Percentiles rank a stretch among this genome's conserved stretches.
phyloP scores from a whole-genome alignment of 2,888 invertebrate genomes.

The Asteroscopus sphinx region DNA sequence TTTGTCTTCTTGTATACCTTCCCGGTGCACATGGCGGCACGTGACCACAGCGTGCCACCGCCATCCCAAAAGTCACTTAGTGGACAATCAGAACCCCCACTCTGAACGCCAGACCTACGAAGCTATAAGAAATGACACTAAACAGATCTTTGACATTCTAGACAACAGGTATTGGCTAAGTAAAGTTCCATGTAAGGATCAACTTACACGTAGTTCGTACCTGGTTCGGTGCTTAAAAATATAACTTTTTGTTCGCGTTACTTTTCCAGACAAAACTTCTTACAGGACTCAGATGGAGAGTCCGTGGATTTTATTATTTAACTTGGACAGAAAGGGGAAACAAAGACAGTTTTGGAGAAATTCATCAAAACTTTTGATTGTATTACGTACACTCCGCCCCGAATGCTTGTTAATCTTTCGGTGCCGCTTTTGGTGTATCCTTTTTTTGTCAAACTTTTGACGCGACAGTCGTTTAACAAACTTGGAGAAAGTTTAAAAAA shows the following conservation, averaged over 20 bases:
- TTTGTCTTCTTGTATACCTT: no score
- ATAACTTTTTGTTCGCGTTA: slow-evolving; percentile 43
- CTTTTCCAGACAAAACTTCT: slow-evolving; percentile 68
- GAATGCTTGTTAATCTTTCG: slow-evolving; percentile 81
- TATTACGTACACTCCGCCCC: slow-evolving; percentile 79
- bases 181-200: slow-evolving; percentile 44
- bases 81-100: no score
- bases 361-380: slow-evolving; percentile 89
- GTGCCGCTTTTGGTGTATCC: slow-evolving; percentile 66
- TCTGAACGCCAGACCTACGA: neutral
- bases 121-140: slow-evolving; percentile 9
- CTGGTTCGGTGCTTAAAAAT: slow-evolving; percentile 45
- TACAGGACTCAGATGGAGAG: slow-evolving; percentile 68
- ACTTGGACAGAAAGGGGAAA: slow-evolving; percentile 83
- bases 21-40: no score
- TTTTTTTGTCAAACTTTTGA: slow-evolving; percentile 60
- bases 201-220: slow-evolving; percentile 36
- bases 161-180: slow-evolving; percentile 43
- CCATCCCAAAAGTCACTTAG: no score
- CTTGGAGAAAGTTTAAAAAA: slow-evolving; percentile 35
- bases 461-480: slow-evolving; percentile 59
- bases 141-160: slow-evolving; percentile 48
- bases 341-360: slow-evolving; percentile 85
- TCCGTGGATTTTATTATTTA: slow-evolving; percentile 82
- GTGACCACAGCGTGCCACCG: no score